Base-by-base conservation (phyloP, 2,888 invertebrate genomes). In the Sphaeridia pumilis region DNA sequence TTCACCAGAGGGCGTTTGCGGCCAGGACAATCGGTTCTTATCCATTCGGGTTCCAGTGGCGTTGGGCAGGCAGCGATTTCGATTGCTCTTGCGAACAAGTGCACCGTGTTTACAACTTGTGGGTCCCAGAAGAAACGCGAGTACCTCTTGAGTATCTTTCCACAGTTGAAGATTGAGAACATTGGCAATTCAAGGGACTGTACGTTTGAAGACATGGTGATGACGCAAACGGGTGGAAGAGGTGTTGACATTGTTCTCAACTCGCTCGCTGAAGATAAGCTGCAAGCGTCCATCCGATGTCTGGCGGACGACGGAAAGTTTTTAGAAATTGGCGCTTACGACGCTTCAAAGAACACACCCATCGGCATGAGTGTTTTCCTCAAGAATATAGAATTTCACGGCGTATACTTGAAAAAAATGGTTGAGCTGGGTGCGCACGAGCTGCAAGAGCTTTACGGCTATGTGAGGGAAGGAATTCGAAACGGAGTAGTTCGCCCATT, bases 371-470 rank as follows among this genome's bases (percentile, higher is more conserved):
- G 90, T 0, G 71, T 94, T 21, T 93, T 97, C 75, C 73, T 95
- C 66, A 94, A 89, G 71, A 97, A 97, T 71, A 87, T 89, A 17
- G 83, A 90, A 17, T 92, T 97, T 81, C 94, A 97, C 73, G 95
- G 97, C 62, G 92, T 97, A 67, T 76, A 95, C 41, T 74, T 97
- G 67, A 95, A 97, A 73, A 86, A 89, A 35, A 76, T 97, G 56
- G 89, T 94, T 77, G 87, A 84, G 62, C 77, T 75, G 2, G 67
- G 65, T 22, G 74, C 74, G 46, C 74, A 26, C 14, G 87, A 88
- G 55, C 85, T 87, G 72, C 73, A 72, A 60, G 80, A 12, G 1
- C 34, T 67, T 34, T 70, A 86, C 1, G 72, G 75, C 1, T 69
- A 82, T 27, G 68, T 88, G 3, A 67, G 73, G 17, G 69, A 76